Conservation (phyloP, 1,140 invertebrate species). For the Ceratosolen fusciceps region DNA sequence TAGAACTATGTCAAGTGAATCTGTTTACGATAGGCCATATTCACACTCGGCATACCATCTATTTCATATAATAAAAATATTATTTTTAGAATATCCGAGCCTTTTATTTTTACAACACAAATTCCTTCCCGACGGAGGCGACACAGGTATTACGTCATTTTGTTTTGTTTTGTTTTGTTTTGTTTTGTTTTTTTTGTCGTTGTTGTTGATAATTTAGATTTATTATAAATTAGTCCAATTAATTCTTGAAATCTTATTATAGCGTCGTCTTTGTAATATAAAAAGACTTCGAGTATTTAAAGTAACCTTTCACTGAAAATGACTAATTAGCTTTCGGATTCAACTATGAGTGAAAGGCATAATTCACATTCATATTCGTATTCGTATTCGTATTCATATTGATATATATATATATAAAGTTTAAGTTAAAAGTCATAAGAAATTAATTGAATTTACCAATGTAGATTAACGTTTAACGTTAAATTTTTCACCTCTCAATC, state of each 20-base stretch:
- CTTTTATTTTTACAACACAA: background rate
- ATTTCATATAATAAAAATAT: background rate
- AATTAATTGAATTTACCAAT: too few relatives aligned
- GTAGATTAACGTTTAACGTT: too few relatives aligned
- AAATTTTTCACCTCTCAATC: too few relatives aligned
- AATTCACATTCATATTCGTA: too few relatives aligned
- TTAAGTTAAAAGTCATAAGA: too few relatives aligned
- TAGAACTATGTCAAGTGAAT: conserved; percentile 12
- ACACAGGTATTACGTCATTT: background rate
- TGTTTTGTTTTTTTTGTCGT: too few relatives aligned
- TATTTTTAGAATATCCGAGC: background rate
- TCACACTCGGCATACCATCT: background rate
- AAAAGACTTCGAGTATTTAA: background rate
- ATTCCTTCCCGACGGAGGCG: background rate
- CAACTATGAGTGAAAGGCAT: background rate
- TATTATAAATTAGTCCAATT: background rate
- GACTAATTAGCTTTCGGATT: background rate
- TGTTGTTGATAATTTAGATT: background rate
- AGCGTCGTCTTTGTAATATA: background rate
- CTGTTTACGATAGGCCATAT: background rate
- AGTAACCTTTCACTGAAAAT: background rate
- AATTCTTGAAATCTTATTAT: background rate
- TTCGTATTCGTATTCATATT: too few relatives aligned
- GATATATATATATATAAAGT: background rate
- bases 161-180: too few relatives aligned